Evolutionary conservation across 2,888 invertebrate genomes (phyloP).

Genomic region (Drosophila eohydei): DNA sequence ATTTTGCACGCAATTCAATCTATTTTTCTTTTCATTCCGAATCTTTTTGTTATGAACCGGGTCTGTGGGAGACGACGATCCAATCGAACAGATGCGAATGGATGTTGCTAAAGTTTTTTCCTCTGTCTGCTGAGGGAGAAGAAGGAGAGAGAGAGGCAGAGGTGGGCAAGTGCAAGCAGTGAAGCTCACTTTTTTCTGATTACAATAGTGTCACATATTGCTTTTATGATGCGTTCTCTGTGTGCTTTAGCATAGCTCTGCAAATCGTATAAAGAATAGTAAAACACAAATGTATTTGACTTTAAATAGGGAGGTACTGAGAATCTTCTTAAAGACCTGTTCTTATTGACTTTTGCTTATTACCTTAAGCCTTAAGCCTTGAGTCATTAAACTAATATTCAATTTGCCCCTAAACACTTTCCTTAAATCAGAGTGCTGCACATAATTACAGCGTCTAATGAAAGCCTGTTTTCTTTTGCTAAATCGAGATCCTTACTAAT

Average conservation of each 20-base stretch:
- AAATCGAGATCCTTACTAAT: conserved; percentile 5
- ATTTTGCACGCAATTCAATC: conserved; percentile 83
- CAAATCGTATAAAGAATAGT: conserved; percentile 44
- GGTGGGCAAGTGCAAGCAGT: conserved; percentile 12
- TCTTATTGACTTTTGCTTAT: neutral
- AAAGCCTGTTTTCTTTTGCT: neutral
- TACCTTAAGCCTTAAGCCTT: neutral
- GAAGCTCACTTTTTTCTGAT: conserved; percentile 44
- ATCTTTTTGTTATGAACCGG: conserved; percentile 63
- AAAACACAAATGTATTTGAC: conserved; percentile 3
- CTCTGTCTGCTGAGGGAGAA: conserved; percentile 9
- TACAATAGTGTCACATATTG: conserved; percentile 61
- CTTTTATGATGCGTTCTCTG: conserved; percentile 34
- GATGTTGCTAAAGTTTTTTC: conserved; percentile 49
- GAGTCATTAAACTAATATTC: neutral
- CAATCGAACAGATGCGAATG: conserved; percentile 54
- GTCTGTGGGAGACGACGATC: conserved; percentile 35
- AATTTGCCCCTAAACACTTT: neutral
- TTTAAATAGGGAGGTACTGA: conserved; percentile 6
- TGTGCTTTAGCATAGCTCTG: conserved; percentile 13
- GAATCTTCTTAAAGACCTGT: neutral
- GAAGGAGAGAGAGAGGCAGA: neutral
- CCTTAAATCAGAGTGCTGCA: neutral
- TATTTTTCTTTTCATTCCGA: conserved; percentile 66
- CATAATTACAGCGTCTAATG: neutral